phyloP scores from a whole-genome alignment of 2,888 invertebrate species.

The Augiades crinisus region DNA sequence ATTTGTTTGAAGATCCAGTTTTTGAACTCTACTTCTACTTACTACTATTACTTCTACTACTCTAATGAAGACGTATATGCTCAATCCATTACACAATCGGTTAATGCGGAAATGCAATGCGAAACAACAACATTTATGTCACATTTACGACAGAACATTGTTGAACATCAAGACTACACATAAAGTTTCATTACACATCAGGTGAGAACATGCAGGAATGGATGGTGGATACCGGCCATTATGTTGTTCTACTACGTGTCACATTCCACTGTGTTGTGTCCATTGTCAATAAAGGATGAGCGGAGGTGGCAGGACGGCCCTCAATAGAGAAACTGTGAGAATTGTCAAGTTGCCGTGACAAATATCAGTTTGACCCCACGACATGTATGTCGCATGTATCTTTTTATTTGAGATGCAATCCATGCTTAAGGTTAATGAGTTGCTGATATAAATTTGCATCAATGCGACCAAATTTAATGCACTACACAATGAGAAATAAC shows the following conservation, averaged over 20 bases:
- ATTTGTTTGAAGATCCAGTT: no score
- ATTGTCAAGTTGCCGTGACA: slow-evolving; percentile 46
- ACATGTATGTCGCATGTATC: slow-evolving; percentile 8
- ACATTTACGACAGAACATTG: not conserved
- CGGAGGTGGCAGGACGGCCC: slow-evolving; percentile 31
- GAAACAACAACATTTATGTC: not conserved
- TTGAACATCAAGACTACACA: not conserved
- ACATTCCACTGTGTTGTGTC: slow-evolving; percentile 14
- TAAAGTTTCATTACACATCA: not conserved
- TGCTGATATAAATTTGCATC: no score
- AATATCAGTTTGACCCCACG: slow-evolving; percentile 40
- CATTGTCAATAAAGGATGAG: slow-evolving; percentile 31
- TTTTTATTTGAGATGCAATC: no score
- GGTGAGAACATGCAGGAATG: not conserved
- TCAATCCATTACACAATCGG: no score
- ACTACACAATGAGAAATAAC: no score
- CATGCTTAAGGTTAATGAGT: no score
- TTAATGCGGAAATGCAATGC: no score
- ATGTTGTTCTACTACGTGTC: slow-evolving; percentile 9
- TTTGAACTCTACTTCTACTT: no score
- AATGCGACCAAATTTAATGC: no score
- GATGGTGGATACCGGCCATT: not conserved
- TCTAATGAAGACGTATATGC: no score
- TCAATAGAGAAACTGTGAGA: slow-evolving; percentile 36
- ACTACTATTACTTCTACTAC: no score